Percentiles rank a stretch among this genome's conserved stretches.
These are phyloP conservation scores for Hetaerina titia DNA, from an alignment of 2,888 invertebrate species.

Conservation along the genomic window DNA sequence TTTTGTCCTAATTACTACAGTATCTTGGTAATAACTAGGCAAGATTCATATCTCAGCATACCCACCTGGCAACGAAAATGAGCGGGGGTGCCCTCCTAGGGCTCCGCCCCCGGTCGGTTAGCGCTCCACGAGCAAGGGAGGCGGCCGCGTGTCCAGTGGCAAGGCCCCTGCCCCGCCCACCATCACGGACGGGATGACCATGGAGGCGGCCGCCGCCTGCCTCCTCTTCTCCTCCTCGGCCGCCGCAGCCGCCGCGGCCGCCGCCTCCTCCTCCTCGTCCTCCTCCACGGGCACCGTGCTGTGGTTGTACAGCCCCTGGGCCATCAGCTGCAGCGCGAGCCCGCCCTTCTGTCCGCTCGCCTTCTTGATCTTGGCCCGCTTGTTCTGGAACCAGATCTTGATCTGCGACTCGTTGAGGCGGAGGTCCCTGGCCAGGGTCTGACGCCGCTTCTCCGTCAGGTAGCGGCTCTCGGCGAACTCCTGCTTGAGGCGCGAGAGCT, in stretches of 20 bases:
- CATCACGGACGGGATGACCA: conserved; percentile 49
- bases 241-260: conserved; percentile 54
- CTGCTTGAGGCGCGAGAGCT: conserved; percentile 92
- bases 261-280: conserved; percentile 83
- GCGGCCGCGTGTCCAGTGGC: conserved; percentile 53
- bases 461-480: conserved; percentile 96
- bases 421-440: conserved; percentile 93
- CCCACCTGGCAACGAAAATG: no score
- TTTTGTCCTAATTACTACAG: no score
- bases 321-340: conserved; percentile 93
- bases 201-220: neutral
- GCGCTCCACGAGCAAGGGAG: conserved; percentile 38
- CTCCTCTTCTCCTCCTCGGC: conserved; percentile 74
- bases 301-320: conserved; percentile 96
- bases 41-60: no score
- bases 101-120: neutral
- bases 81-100: no score
- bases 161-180: conserved; percentile 32
- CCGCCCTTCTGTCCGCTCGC: conserved; percentile 91
- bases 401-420: conserved; percentile 97
- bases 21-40: no score
- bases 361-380: conserved; percentile 97
- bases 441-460: conserved; percentile 94
- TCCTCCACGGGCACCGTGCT: conserved; percentile 87
- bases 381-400: conserved; percentile 99